Base-by-base conservation (phyloP, 2,888 invertebrate species). In the Drosophila phalerata region DNA sequence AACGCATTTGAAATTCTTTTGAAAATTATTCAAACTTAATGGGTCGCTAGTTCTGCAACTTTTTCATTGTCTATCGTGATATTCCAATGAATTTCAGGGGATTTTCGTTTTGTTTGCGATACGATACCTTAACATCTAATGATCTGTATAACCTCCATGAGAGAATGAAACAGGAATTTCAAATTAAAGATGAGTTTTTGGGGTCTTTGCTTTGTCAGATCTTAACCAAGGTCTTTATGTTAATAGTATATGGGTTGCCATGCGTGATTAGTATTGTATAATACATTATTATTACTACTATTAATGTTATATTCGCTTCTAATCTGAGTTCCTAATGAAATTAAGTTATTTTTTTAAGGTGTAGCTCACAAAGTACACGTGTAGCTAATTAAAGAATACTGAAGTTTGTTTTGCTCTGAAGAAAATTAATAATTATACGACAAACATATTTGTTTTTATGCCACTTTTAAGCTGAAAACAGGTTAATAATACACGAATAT, bases 41-140 rank as follows among this genome's bases (percentile, higher is more conserved):
- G 69, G 70, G 52, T 87, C 63, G 70, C 68, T 57, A 47, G 76
- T 49, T 82, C 22, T 72, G 67, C 78, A 77, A 71, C 48, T 57
- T 62, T 68, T 62, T 68, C 45, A 32, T 62, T 52, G 37, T 58
- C 60, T 68, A 30, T 60, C 57, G 40, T 57, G 60, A 65, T 64
- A 67, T 85, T 85, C 67, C 57, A 60, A 42, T 63, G 79, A 79
- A 85, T 71, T 82, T 73, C 22, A n/a, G 47, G 48, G 49, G 25
- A 32, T 30, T 58, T 48, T 61, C 43, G 37, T 55, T 52, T 52
- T 42, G 34, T 25, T 22, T 42, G 55, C 61, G 57, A 64, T 73
- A 61, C 62, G 66, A 56, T 77, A 64, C 15, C 25, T 40, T 3
- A 64, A 62, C 25, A 17, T 43, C 34, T 66, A 57, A 75, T 66